Percentiles rank a stretch among this genome's conserved stretches.
These are phyloP conservation scores for Drosophila pseudoananassae DNA, from an alignment of 1,140 invertebrate species.

Conservation along the genomic window DNA sequence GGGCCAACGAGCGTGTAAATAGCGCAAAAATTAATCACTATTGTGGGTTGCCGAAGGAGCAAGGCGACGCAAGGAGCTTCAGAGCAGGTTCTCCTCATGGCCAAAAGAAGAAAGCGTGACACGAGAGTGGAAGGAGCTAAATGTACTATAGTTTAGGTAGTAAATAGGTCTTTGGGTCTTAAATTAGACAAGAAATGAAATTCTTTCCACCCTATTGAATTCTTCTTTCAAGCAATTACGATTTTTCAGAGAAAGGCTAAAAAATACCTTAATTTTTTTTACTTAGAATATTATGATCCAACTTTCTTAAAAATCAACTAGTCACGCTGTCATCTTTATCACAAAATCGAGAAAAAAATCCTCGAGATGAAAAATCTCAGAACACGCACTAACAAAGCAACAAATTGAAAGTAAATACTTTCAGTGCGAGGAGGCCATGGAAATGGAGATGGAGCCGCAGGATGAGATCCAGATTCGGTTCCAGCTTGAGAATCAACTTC, in stretches of 20 bases:
- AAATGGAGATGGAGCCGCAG: slow-evolving; percentile 53
- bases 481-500: slow-evolving; percentile 8
- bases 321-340: slow-evolving; percentile 39
- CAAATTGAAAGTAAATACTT: slow-evolving; percentile 83
- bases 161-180: not conserved
- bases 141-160: not conserved
- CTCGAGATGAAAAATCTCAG: slow-evolving; percentile 67
- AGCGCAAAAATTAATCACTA: slow-evolving; percentile 81
- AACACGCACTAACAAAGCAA: slow-evolving; percentile 81
- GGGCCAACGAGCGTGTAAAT: slow-evolving; percentile 79
- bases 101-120: slow-evolving; percentile 40
- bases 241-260: too few relatives aligned
- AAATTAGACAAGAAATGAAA: not conserved
- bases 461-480: slow-evolving; percentile 54
- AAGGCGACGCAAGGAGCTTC: slow-evolving; percentile 6
- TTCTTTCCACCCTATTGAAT: not conserved
- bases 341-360: slow-evolving; percentile 1
- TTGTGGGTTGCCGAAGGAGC: slow-evolving; percentile 19
- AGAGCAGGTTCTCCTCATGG: slow-evolving; percentile 34
- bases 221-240: not conserved
- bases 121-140: slow-evolving; percentile 11
- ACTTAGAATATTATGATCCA: too few relatives aligned
- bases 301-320: not conserved
- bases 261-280: not conserved
- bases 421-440: slow-evolving; percentile 46